Evolutionary conservation across 2,797 vertebrate species (phyloP), one percentile per base, ranked within the genome.

Genomic region (Leptoclinus maculatus): DNA sequence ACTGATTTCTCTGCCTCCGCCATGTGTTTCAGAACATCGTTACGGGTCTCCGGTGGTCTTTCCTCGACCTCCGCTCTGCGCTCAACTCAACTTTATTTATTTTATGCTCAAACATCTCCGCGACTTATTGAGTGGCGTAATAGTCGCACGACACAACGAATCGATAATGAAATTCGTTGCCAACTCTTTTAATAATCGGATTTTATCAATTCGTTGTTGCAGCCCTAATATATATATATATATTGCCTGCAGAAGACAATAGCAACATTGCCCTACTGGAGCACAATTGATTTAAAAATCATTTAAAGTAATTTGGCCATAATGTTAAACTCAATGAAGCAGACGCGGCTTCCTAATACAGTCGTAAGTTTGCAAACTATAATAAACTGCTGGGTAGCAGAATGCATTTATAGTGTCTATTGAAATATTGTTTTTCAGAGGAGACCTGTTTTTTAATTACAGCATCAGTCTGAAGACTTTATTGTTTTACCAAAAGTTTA

Each of bases 381-480:
- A 72, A 69, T 75, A n/a, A 49, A 16, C 51, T 17, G 3, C 16
- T 25, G 21, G 36, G 68, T 51, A 62, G 34, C 10, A 54, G 38
- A 51, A 73, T 70, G 19, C 32, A 56, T 59, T 73, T 7, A 49
- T 32, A 56, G 1, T 49, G 29, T 36, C 16, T 54, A 12, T 60
- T 56, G 9, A 59, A 51, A 74, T 43, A 51, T n/a, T 67, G 25
- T 16, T 67, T 53, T 17, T 57, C 10, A 49, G 23, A 57, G 49
- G 8, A 69, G 36, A 43, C 4, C 13, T 57, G 13, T 45, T 74
- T 66, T 32, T 60, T 60, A 39, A 60, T 78, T 47, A n/a, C 23
- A 29, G 34, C 34, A 25, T 64, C 34, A 25, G 38, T 58, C 32
- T 49, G 39, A 41, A 62, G n/a, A 17, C 3, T 2, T 64, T 16